A percentile compares a stretch with the other conserved stretches of the same genome.
These are phyloP conservation scores for Heteromurus nitidus DNA, from an alignment of 2,888 invertebrate species.

Conservation along the genomic window DNA sequence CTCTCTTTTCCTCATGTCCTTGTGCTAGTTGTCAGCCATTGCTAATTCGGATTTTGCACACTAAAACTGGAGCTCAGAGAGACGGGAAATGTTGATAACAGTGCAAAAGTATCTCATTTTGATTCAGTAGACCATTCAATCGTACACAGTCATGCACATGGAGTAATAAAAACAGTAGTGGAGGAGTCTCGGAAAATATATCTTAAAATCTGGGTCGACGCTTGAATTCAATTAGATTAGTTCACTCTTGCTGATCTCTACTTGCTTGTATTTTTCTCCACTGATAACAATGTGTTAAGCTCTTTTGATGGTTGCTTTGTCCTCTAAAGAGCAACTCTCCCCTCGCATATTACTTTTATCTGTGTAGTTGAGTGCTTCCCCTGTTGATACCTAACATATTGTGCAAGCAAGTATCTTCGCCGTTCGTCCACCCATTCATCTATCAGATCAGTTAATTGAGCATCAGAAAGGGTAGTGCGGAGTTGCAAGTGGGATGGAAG, in stretches of 20 bases:
- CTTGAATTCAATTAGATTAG: not conserved
- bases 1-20: no score
- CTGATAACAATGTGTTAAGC: not conserved
- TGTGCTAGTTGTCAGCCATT: no score
- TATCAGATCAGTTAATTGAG: constrained; percentile 7
- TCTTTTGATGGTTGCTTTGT: not conserved
- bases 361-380: not conserved
- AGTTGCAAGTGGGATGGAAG: no score
- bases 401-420: not conserved
- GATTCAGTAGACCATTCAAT: no score
- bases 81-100: no score
- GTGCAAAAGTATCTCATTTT: no score
- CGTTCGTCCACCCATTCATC: not conserved
- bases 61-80: no score
- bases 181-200: no score
- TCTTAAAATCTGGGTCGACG: not conserved
- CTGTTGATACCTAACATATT: constrained; percentile 9
- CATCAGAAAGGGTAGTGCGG: not conserved
- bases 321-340: not conserved
- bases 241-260: not conserved
- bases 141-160: no score
- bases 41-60: no score
- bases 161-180: no score
- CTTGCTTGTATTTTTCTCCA: not conserved
- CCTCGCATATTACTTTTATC: not conserved